A percentile compares a stretch with the other conserved stretches of the same genome.
These are phyloP conservation scores for Fopius arisanus DNA, from an alignment of 1,140 invertebrate genomes.

Conservation along the genomic window DNA sequence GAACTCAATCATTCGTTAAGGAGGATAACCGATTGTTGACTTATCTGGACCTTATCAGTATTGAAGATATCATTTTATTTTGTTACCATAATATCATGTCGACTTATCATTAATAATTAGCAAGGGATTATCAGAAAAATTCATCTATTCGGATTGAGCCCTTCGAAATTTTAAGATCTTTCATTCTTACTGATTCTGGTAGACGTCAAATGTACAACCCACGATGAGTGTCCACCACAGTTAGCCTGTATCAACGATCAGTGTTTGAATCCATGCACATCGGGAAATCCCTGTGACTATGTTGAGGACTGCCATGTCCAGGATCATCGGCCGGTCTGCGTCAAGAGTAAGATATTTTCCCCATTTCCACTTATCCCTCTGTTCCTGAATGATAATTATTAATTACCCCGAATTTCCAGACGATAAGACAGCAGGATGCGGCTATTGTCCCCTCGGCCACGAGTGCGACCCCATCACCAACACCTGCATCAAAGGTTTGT, in stretches of 20 bases:
- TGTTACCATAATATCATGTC: neutral
- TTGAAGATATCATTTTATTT: neutral
- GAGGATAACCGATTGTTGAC: too few species aligned
- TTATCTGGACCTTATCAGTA: too few species aligned
- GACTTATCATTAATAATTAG: neutral
- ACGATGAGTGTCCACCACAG: slow-evolving; percentile 76
- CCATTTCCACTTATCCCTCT: neutral
- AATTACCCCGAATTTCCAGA: slow-evolving; percentile 35
- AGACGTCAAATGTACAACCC: slow-evolving; percentile 75
- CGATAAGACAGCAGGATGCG: slow-evolving; percentile 65
- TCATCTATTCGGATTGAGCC: neutral
- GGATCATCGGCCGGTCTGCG: slow-evolving; percentile 80
- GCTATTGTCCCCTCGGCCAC: slow-evolving; percentile 78
- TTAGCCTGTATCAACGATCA: slow-evolving; percentile 80
- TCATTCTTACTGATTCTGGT: slow-evolving; percentile 42
- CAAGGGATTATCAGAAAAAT: neutral
- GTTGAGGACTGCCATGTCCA: slow-evolving; percentile 78
- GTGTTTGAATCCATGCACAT: slow-evolving; percentile 78
- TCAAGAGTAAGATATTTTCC: slow-evolving; percentile 69
- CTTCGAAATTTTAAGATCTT: neutral
- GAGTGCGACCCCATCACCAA: slow-evolving; percentile 78
- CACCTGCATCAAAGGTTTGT: slow-evolving; percentile 78
- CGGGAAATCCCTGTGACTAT: slow-evolving; percentile 73
- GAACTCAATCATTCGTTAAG: too few species aligned
- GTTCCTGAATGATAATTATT: neutral